Conservation (phyloP, 2,113 vertebrate species). For the Onychostruthus taczanowskii region DNA sequence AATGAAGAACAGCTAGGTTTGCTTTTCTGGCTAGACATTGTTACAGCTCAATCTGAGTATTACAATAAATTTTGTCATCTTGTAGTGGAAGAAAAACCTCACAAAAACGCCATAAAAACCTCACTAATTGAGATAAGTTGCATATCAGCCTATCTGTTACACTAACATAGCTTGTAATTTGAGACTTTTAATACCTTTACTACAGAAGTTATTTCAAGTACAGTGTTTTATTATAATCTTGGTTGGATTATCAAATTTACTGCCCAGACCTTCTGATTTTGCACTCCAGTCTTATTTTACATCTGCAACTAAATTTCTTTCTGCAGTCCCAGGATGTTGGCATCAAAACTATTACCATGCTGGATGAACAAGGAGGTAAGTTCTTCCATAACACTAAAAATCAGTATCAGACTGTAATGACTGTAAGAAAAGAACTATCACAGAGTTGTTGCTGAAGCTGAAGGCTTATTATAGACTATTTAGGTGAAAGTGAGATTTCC, state of each 20-base stretch:
- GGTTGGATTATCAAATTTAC: neutral
- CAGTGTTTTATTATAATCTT: neutral
- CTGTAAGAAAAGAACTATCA: neutral
- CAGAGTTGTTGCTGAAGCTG: neutral
- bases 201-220: neutral
- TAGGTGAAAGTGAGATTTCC: neutral
- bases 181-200: neutral
- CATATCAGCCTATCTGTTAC: neutral
- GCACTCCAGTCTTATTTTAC: neutral
- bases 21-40: neutral
- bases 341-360: conserved; percentile 87
- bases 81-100: neutral
- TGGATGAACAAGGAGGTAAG: conserved; percentile 94
- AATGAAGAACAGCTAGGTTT: neutral
- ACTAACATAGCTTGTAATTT: neutral
- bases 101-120: neutral
- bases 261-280: neutral
- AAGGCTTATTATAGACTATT: neutral
- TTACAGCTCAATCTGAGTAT: neutral
- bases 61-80: neutral
- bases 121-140: neutral
- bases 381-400: neutral
- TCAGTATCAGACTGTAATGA: neutral
- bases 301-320: neutral
- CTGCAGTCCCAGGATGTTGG: conserved; percentile 87